These are phyloP conservation scores for Edolisoma coerulescens DNA, from an alignment of 2,113 vertebrate species.

Conservation along the genomic window DNA sequence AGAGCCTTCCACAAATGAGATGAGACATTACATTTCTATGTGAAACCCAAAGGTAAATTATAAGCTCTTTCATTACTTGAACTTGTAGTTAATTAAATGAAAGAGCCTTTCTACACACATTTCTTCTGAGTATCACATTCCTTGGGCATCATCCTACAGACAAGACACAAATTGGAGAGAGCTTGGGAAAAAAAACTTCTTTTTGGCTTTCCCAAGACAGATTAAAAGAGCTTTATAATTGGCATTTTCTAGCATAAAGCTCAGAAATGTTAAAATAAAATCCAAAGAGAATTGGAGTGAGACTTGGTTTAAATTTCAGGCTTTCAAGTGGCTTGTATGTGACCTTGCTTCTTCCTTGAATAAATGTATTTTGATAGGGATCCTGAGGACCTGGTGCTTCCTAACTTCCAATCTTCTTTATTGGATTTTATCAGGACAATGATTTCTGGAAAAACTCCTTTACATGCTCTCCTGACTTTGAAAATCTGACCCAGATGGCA, in stretches of 20 bases:
- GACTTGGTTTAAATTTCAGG: not conserved
- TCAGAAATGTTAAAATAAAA: not conserved
- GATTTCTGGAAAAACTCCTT: not conserved
- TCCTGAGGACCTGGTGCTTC: not conserved
- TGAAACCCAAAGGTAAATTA: not conserved
- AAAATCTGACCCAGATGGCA: conserved; percentile 23
- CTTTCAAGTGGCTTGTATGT: not conserved
- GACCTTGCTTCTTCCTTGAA: not conserved
- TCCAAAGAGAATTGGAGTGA: not conserved
- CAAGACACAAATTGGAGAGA: not conserved
- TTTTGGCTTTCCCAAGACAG: not conserved
- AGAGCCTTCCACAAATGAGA: not conserved
- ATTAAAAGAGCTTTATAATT: not conserved
- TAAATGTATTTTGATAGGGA: not conserved
- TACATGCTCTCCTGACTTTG: not conserved
- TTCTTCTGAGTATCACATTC: not conserved
- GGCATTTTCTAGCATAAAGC: not conserved
- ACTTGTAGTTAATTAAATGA: not conserved
- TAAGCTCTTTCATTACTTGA: not conserved
- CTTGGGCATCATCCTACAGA: not conserved
- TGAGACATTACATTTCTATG: not conserved
- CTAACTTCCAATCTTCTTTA: not conserved
- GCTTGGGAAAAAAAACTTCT: not conserved
- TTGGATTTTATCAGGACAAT: not conserved
- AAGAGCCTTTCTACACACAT: not conserved